Evolutionary conservation across 2,797 vertebrate genomes (phyloP), one percentile per base, ranked within the genome.

Genomic region (Lacerta viridis): DNA sequence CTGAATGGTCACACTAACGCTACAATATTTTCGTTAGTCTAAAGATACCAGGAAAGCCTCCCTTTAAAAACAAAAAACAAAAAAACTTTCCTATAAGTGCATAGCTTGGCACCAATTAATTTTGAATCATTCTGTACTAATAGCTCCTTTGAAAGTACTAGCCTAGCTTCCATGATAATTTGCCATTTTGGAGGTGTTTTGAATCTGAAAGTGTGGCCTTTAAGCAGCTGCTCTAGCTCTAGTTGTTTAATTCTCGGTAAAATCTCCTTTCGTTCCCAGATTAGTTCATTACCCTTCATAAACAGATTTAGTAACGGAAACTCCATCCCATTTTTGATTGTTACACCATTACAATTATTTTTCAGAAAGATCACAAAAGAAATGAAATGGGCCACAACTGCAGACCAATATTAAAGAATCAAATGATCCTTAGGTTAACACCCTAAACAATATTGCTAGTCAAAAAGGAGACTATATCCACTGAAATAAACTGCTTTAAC

Each of bases 401-500:
- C 66, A 64, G 72, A 91, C 46, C 61, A 80, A 86, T 78, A 36
- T 90, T 0, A 11, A 87, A 64, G 66, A 68, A 80, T 20, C 23
- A 83, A 85, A 90, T 88, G 43, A 46, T 46, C 11, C 2, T 83
- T 39, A 68, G 81, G 39, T 91, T 87, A 50, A 93, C 69, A 84
- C 2, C 25, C 39, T 89, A 93, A 84, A 84, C 87, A 85, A 93
- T 88, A 72, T 2, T 89, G 82, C 84, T 91, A 41, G 82, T 94
- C 71, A 88, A 92, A 93, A 93, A 94, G 88, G 80, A 92, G 81
- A 92, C 91, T 0, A 7, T 39, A 68, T 91, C 90, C 95, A 92
- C 78, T 90, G 92, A 96, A 93, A 90, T 86, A 43, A 94, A 91
- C 76, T 83, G 89, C 90, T 92, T 71, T 91, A 95, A 94, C 87